Conservation (phyloP, 1,140 invertebrate genomes). For the Panonychus citri region DNA sequence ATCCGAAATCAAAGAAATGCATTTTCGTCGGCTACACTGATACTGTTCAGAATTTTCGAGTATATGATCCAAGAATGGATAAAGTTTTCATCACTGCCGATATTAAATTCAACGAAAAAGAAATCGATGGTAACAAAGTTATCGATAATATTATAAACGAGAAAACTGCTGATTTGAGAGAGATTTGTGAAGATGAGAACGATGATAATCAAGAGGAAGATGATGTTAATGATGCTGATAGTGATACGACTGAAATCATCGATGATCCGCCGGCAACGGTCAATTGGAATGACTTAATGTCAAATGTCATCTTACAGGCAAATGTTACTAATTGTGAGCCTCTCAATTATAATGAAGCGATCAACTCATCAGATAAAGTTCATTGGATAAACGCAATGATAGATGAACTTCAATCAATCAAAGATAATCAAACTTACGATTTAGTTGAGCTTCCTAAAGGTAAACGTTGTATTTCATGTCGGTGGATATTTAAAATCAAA, state of each 20-base stretch:
- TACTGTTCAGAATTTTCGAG: slow-evolving; percentile 3
- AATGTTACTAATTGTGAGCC: background rate
- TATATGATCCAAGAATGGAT: background rate
- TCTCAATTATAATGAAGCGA: slow-evolving; percentile 6
- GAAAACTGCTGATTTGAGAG: background rate
- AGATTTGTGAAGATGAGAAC: background rate
- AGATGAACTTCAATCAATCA: background rate
- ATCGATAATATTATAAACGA: background rate
- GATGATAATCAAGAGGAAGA: background rate
- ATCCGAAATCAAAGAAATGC: slow-evolving; percentile 8
- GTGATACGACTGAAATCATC: background rate
- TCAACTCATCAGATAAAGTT: background rate
- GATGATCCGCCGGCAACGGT: background rate
- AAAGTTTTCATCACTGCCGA: background rate
- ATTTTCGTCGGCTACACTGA: slow-evolving; percentile 13
- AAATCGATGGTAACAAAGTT: too few relatives aligned
- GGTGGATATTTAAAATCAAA: slow-evolving; percentile 11
- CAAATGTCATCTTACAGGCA: background rate
- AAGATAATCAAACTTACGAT: slow-evolving; percentile 1
- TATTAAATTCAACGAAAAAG: background rate
- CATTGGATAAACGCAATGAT: slow-evolving; percentile 6
- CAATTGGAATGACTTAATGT: background rate
- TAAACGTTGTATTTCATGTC: background rate
- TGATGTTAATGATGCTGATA: background rate
- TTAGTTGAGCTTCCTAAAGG: background rate